Base-by-base conservation (phyloP, 2,113 vertebrate species). In the Terrapene triunguis region DNA sequence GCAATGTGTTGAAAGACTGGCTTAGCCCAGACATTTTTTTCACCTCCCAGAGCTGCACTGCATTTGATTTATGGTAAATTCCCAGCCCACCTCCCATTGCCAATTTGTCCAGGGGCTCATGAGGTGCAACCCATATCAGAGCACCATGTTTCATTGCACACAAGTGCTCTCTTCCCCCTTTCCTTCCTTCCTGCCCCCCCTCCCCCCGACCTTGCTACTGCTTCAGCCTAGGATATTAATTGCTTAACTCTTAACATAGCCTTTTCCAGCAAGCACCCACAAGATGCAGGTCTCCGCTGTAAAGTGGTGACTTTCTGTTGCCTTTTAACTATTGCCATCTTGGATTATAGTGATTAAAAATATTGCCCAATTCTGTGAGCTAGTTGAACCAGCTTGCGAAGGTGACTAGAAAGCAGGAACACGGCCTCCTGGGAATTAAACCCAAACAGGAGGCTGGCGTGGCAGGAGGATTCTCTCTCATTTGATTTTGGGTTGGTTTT, bases 401-500 rank as follows among this genome's bases (percentile, higher is more conserved):
- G 54, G n/a, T 54, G 92, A n/a, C 0, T 0, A 62, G 42, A 82
- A 91, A 27, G 4, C 80, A 32, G 53, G 25, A 44, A 82, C 5
- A 42, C 16, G 19, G 14, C 38, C 54, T 38, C 50, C 81, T 91
- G 81, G 55, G 51, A 6, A 1, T 74, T 2, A 72, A 87, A 57
- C 22, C 89, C 29, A 32, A 29, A 51, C 19, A 38, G n/a, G 79
- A 86, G 13, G 29, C 62, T 35, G 62, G 32, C 7, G 35, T 65
- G 62, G 29, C 7, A 1, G 32, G 62, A 65, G 3, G 29, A 65
- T 17, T 35, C 14, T 35, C 59, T 65, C 59, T 65, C 29, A 65
- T 65, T 35, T 65, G 13, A 65, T 16, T n/a, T 65, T 35, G 62
- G 72, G 2, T 0, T 55, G 21, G 8, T n/a, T n/a, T 35, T 2